Conservation (phyloP, 2,888 invertebrate species). For the Cataglyphis altisquamis region DNA sequence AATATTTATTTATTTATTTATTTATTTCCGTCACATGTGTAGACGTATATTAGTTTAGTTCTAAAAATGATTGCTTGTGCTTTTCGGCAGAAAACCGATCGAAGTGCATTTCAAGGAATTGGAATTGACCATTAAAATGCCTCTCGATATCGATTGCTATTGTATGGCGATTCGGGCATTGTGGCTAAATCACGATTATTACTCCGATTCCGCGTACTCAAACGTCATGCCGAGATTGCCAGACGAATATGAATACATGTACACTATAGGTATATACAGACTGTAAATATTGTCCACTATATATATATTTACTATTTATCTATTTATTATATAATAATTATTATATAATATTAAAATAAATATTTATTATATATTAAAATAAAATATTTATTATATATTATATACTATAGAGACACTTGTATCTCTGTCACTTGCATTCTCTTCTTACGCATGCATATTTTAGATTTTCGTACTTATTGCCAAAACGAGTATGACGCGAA, state of each 20-base stretch:
- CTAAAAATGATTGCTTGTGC: not conserved
- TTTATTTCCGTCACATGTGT: not conserved
- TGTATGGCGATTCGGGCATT: constrained; percentile 88
- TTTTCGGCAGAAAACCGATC: constrained; percentile 86
- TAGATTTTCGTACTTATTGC: constrained; percentile 87
- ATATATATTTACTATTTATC: not conserved
- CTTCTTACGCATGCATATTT: constrained; percentile 45
- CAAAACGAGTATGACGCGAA: constrained; percentile 86
- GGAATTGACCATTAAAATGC: constrained; percentile 87
- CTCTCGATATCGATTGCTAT: constrained; percentile 87
- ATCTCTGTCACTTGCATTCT: not conserved
- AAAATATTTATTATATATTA: too few relatives aligned
- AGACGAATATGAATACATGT: constrained; percentile 72
- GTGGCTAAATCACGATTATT: constrained; percentile 88
- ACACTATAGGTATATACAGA: constrained; percentile 39
- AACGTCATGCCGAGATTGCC: constrained; percentile 84
- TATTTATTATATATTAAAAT: too few relatives aligned
- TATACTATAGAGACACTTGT: not conserved
- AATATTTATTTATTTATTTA: not conserved
- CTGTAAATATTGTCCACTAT: not conserved
- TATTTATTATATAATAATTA: not conserved
- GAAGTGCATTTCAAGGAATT: constrained; percentile 88
- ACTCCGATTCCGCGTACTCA: constrained; percentile 87
- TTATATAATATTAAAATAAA: too few relatives aligned
- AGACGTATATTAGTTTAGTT: not conserved